Conservation (phyloP, 2,888 invertebrate genomes). For the Platypus cylindrus region DNA sequence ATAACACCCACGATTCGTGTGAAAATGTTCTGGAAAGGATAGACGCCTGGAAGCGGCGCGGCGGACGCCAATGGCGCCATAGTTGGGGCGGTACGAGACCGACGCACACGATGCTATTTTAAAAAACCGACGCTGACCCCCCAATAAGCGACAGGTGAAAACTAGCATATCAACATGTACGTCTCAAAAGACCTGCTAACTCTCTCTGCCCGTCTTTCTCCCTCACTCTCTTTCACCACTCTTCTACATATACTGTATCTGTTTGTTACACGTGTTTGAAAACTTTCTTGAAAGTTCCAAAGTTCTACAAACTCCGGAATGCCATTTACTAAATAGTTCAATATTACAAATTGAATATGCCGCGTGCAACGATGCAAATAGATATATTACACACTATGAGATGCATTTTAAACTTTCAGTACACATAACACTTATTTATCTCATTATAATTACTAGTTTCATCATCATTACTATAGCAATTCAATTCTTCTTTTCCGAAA, state of each 20-base stretch:
- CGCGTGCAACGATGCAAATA: constrained; percentile 11
- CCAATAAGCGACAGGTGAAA: constrained; percentile 24
- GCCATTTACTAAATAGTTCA: constrained; percentile 17
- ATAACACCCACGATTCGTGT: constrained; percentile 29
- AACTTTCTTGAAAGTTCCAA: constrained; percentile 15
- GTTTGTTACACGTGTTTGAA: constrained; percentile 18
- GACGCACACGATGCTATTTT: constrained; percentile 29
- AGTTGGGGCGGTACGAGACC: constrained; percentile 31
- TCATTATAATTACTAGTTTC: too few species aligned
- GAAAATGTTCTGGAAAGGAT: constrained; percentile 22
- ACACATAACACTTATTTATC: too few species aligned
- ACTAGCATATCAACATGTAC: constrained; percentile 19
- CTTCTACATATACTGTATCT: too few species aligned
- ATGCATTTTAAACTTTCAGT: too few species aligned
- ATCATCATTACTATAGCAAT: too few species aligned
- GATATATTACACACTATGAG: constrained; percentile 10
- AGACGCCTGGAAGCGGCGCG: constrained; percentile 31
- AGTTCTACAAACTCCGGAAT: constrained; percentile 14
- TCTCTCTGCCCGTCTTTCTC: too few species aligned
- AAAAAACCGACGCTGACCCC: constrained; percentile 25
- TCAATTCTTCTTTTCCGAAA: too few species aligned
- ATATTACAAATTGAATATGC: constrained; percentile 15
- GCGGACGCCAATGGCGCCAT: constrained; percentile 34
- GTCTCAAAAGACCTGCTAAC: constrained; percentile 14
- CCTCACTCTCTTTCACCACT: too few species aligned